Base-by-base conservation (phyloP, 2,888 invertebrate genomes). In the Anthophora plumipes region DNA sequence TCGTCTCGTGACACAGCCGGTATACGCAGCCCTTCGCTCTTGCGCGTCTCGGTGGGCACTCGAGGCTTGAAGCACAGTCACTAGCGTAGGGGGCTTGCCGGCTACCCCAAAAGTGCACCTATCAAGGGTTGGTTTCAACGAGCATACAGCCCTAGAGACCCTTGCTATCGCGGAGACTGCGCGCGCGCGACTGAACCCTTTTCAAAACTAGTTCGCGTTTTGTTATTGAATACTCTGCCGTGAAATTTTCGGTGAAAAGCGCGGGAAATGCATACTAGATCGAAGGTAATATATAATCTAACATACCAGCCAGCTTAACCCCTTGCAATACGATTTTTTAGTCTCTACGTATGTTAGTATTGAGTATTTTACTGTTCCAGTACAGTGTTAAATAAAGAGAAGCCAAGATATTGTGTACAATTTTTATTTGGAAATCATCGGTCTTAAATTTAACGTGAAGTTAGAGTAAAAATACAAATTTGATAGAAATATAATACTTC, bases 21-120 rank as follows among this genome's bases (percentile, higher is more conserved):
- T 48, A 79, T 73, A 77, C 63, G 63, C 54, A 71, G 78, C 77
- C 82, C 77, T 84, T 86, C 83, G 79, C 85, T 85, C 87, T 85
- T 86, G 80, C 82, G 85, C 86, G 89, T 90, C 90, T 89, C 89
- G 85, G 81, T 80, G 76, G 82, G 80, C 79, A 89, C 90, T 91
- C 86, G 88, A 90, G 84, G 83, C 77, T 81, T 85, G 74, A 87
- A 88, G 87, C 83, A 83, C 85, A 86, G 87, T 88, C 76, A 85
- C 88, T 87, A 78, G 71, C 54, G 60, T 75, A 64, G 83, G 84
- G 85, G 84, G 82, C 79, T 76, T 80, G 86, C 79, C 81, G 79
- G 82, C 89, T 88, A 89, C 87, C 86, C 87, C 85, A 89, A 89
- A 89, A 89, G 88, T 89, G 85, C 86, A 86, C 86, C 84, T 88